Conservation (phyloP, 2,797 vertebrate species). For the Darevskia mixta region DNA sequence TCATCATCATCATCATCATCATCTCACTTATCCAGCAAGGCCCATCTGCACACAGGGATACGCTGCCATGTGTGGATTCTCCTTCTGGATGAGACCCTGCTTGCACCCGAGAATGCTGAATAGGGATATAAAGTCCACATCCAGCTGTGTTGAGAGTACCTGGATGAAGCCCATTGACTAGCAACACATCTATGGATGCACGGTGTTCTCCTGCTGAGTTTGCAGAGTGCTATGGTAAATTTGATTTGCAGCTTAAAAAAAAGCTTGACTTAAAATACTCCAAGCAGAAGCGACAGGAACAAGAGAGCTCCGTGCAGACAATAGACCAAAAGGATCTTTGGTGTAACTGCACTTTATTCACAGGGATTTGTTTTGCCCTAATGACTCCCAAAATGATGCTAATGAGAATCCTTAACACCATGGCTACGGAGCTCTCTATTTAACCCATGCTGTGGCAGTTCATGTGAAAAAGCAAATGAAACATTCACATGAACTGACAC, state of each 20-base stretch:
- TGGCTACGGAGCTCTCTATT: conserved; percentile 72
- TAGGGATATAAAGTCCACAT: neutral
- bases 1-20: too few species aligned
- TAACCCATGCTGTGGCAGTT: conserved; percentile 76
- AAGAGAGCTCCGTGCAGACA: conserved; percentile 65
- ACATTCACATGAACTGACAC: conserved; percentile 74
- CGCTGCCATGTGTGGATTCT: neutral
- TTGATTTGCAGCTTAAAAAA: conserved; percentile 13
- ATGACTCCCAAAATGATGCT: conserved; percentile 72
- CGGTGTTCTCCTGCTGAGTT: neutral
- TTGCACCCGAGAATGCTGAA: neutral
- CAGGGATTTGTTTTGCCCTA: conserved; percentile 68
- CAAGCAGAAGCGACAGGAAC: conserved; percentile 57
- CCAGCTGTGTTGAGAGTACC: neutral
- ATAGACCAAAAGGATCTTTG: conserved; percentile 64
- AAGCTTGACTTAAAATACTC: conserved; percentile 63
- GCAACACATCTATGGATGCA: neutral
- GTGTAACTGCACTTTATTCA: conserved; percentile 70
- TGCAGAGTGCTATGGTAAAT: conserved; percentile 22
- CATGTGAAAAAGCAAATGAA: conserved; percentile 77
- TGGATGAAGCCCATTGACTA: neutral
- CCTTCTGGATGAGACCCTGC: neutral
- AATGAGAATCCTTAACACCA: conserved; percentile 71
- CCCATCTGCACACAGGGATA: neutral
- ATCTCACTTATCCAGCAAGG: neutral